Evolutionary conservation across 2,888 invertebrate genomes (phyloP).

Genomic region (Leptinotarsa juncta): DNA sequence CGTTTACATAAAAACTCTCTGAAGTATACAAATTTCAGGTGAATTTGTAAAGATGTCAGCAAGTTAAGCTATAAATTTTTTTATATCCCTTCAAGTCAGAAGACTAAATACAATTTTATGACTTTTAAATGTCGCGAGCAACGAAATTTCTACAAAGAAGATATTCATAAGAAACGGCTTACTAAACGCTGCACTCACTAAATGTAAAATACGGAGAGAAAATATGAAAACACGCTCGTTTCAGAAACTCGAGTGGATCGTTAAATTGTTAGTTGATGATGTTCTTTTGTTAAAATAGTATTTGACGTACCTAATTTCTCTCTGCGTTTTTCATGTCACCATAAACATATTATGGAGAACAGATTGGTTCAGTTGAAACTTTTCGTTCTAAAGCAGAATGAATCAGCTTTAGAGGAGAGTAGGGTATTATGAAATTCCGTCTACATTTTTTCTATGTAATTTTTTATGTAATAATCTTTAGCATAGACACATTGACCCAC

Average conservation of each 20-base stretch:
- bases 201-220: conserved; percentile 50
- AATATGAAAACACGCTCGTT: conserved; percentile 48
- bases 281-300: neutral
- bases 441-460: too few relatives aligned
- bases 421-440: too few relatives aligned
- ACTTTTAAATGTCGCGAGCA: conserved; percentile 52
- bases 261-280: conserved; percentile 38
- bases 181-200: conserved; percentile 51
- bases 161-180: conserved; percentile 51
- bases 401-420: too few relatives aligned
- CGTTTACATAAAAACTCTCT: conserved; percentile 29
- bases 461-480: too few relatives aligned
- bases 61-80: conserved; percentile 42
- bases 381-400: too few relatives aligned
- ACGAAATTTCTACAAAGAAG: conserved; percentile 51
- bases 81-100: conserved; percentile 50
- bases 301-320: neutral
- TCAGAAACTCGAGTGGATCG: conserved; percentile 48
- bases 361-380: neutral
- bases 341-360: neutral
- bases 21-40: conserved; percentile 40
- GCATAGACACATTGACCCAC: too few relatives aligned
- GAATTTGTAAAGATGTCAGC: conserved; percentile 45
- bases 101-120: conserved; percentile 56
- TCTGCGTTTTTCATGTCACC: neutral